A percentile compares a stretch with the other conserved stretches of the same genome.
Evolutionary conservation across 1,140 invertebrate species (phyloP).

Genomic region (Drosophila kikkawai): DNA sequence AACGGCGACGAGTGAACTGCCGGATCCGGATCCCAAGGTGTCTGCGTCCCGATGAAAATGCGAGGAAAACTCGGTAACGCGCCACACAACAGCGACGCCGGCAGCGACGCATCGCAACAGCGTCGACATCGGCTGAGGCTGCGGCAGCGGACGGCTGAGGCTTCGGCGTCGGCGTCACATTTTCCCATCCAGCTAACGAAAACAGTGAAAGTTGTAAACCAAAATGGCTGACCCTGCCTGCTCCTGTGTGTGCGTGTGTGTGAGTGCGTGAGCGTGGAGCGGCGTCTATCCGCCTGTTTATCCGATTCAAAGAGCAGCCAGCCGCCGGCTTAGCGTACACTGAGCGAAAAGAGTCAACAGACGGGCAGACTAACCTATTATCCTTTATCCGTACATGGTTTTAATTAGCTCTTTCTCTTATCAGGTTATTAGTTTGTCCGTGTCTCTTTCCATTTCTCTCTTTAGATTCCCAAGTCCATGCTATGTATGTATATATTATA

Average conservation of each 20-base stretch:
- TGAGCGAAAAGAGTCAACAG: slow-evolving; percentile 14
- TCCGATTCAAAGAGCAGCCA: slow-evolving; percentile 29
- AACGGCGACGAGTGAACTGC: slow-evolving; percentile 80
- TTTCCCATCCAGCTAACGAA: slow-evolving; percentile 48
- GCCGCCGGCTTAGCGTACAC: slow-evolving; percentile 49
- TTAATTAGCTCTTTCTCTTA: not conserved
- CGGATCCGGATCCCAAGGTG: slow-evolving; percentile 56
- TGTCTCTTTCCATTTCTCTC: too few relatives aligned
- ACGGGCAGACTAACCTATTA: not conserved
- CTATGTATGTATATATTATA: too few relatives aligned
- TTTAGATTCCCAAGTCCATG: too few relatives aligned
- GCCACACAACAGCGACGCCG: slow-evolving; percentile 12
- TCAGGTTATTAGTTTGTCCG: too few relatives aligned
- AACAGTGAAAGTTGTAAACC: slow-evolving; percentile 70
- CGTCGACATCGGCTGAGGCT: slow-evolving; percentile 3
- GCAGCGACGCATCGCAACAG: slow-evolving; percentile 15
- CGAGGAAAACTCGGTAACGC: slow-evolving; percentile 62
- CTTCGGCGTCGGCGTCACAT: slow-evolving; percentile 22
- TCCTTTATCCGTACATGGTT: not conserved
- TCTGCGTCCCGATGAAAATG: slow-evolving; percentile 73
- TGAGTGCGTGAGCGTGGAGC: slow-evolving; percentile 30
- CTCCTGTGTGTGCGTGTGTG: slow-evolving; percentile 19
- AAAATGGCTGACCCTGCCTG: slow-evolving; percentile 52
- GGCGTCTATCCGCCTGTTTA: slow-evolving; percentile 61
- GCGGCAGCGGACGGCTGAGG: not conserved